Conservation (phyloP, 1,140 invertebrate genomes). For the Latrodectus geometricus region DNA sequence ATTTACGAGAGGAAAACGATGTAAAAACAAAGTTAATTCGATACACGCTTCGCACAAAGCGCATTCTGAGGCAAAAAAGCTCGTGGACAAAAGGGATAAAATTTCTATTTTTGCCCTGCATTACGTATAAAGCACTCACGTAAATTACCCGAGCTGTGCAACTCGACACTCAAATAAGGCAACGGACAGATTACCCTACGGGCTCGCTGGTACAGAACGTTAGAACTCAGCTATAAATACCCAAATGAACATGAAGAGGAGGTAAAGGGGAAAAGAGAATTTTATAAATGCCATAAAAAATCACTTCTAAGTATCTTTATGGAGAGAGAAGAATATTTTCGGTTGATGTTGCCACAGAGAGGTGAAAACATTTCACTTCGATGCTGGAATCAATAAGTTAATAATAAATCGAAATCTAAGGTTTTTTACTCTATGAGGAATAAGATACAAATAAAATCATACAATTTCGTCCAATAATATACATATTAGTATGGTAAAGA, state of each 20-base stretch:
- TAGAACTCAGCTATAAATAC: conserved; percentile 47
- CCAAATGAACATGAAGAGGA: conserved; percentile 35
- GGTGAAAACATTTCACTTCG: not conserved
- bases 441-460: not conserved
- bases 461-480: no score
- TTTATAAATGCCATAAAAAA: conserved; percentile 47
- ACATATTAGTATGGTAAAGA: no score
- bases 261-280: not conserved
- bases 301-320: conserved; percentile 29
- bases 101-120: conserved; percentile 52
- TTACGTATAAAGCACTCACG: conserved; percentile 36
- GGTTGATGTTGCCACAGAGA: not conserved
- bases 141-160: conserved; percentile 35
- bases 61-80: not conserved
- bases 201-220: not conserved
- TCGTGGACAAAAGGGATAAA: conserved; percentile 35
- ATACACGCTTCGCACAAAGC: conserved; percentile 16
- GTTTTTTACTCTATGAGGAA: not conserved
- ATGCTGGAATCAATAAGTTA: conserved; percentile 27
- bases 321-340: not conserved
- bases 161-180: conserved; percentile 43
- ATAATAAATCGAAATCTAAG: conserved; percentile 15
- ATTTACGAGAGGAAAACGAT: conserved; percentile 14
- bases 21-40: conserved; percentile 46
- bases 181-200: conserved; percentile 25